Conservation (phyloP, 2,797 vertebrate genomes). For the Chanos chanos region DNA sequence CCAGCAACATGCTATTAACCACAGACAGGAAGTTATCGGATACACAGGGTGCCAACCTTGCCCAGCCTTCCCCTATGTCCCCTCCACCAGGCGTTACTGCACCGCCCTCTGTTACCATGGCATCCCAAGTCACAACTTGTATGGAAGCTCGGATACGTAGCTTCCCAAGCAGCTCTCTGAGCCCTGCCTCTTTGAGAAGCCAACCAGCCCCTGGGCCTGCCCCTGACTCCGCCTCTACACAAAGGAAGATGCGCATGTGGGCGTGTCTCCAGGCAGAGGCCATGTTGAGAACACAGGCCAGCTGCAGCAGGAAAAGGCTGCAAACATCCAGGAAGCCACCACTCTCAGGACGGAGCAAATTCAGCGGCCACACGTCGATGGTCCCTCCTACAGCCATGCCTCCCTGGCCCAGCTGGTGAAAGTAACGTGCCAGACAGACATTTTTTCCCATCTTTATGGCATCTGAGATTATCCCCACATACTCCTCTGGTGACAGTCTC, state of each 20-base stretch:
- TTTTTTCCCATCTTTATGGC: slow-evolving; percentile 93
- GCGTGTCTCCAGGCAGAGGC: slow-evolving; percentile 82
- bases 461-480: slow-evolving; percentile 83
- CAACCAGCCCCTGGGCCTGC: slow-evolving; percentile 83
- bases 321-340: slow-evolving; percentile 79
- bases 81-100: not conserved
- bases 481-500: slow-evolving; percentile 77
- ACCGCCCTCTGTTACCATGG: slow-evolving; percentile 59
- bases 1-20: slow-evolving; percentile 73
- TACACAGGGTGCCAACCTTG: not conserved
- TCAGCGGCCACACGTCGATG: slow-evolving; percentile 89
- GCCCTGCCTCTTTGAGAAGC: slow-evolving; percentile 80
- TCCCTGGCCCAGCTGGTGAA: slow-evolving; percentile 76
- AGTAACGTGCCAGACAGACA: slow-evolving; percentile 82
- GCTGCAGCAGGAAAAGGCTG: slow-evolving; percentile 88
- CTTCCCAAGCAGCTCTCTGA: slow-evolving; percentile 79
- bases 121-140: slow-evolving; percentile 82
- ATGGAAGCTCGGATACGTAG: slow-evolving; percentile 85
- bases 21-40: slow-evolving; percentile 68
- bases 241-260: slow-evolving; percentile 84
- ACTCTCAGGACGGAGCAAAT: slow-evolving; percentile 76
- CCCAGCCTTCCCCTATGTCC: not conserved
- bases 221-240: slow-evolving; percentile 72
- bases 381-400: slow-evolving; percentile 63
- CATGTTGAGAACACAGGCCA: slow-evolving; percentile 93